A percentile compares a stretch with the other conserved stretches of the same genome.
These are phyloP conservation scores for Petrocephalus zakoni DNA, from an alignment of 2,113 vertebrate species.

Conservation along the genomic window DNA sequence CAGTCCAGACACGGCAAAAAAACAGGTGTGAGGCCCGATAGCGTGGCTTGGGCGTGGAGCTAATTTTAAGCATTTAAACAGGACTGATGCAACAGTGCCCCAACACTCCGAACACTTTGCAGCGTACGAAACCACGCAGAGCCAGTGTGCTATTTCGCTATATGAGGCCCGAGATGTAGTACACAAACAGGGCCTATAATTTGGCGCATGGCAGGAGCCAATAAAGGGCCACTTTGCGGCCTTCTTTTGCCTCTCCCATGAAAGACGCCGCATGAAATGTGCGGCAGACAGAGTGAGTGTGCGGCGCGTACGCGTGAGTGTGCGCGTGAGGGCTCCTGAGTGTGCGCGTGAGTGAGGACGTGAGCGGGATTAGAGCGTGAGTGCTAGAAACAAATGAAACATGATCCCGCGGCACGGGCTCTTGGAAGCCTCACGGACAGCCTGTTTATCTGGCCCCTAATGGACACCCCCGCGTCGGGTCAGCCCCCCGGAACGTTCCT, in stretches of 20 bases:
- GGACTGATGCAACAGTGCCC: constrained; percentile 49
- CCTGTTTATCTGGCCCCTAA: constrained; percentile 11
- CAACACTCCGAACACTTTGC: neutral
- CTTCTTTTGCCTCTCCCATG: neutral
- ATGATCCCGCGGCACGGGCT: no score
- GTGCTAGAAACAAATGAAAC: constrained; percentile 11
- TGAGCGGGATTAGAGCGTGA: constrained; percentile 5
- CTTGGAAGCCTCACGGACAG: neutral
- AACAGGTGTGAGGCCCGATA: constrained; percentile 57
- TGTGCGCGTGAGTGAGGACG: neutral
- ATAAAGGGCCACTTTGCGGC: neutral
- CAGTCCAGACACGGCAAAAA: constrained; percentile 44
- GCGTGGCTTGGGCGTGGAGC: constrained; percentile 34
- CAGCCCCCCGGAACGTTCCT: neutral
- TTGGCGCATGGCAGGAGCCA: neutral
- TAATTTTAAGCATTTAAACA: constrained; percentile 56
- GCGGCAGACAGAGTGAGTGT: neutral
- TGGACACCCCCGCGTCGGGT: neutral
- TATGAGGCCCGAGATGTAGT: neutral
- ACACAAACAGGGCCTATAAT: neutral
- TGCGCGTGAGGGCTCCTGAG: neutral
- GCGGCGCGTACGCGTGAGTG: neutral
- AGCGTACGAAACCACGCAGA: neutral
- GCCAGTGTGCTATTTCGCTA: neutral
- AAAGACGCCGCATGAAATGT: neutral